These are phyloP conservation scores for Rhopalosiphum maidis DNA, from an alignment of 1,140 invertebrate genomes.

Conservation along the genomic window DNA sequence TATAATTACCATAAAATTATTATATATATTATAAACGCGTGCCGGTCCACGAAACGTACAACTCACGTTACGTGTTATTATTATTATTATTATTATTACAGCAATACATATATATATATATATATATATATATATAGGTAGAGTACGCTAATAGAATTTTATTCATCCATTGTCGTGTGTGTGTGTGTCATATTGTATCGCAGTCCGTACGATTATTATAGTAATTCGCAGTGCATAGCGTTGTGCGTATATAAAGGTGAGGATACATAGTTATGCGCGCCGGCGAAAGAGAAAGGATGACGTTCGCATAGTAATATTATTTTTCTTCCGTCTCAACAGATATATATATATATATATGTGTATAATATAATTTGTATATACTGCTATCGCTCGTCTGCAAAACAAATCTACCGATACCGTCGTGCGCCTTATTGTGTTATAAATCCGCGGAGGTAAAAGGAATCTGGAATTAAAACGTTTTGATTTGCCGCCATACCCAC, in stretches of 20 bases:
- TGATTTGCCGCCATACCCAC: background rate
- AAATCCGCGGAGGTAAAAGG: background rate
- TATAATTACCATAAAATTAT: constrained; percentile 28
- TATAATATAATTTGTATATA: background rate
- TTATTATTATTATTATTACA: background rate
- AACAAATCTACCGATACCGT: background rate
- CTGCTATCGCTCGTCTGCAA: background rate
- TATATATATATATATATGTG: no score
- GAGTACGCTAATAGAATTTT: constrained; percentile 8
- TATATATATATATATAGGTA: background rate
- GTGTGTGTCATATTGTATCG: background rate
- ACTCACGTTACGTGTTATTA: background rate
- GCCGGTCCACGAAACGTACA: background rate
- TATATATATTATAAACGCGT: background rate
- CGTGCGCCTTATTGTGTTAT: background rate
- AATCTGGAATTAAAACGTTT: background rate
- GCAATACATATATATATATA: no score
- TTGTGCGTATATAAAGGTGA: background rate
- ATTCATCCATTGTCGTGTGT: constrained; percentile 24
- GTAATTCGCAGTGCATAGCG: background rate
- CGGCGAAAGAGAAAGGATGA: constrained; percentile 23
- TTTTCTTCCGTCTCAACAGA: background rate
- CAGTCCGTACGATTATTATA: background rate
- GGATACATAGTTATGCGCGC: background rate
- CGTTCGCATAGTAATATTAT: background rate